Conservation (phyloP, 2,797 vertebrate species). For the Chelmon rostratus region DNA sequence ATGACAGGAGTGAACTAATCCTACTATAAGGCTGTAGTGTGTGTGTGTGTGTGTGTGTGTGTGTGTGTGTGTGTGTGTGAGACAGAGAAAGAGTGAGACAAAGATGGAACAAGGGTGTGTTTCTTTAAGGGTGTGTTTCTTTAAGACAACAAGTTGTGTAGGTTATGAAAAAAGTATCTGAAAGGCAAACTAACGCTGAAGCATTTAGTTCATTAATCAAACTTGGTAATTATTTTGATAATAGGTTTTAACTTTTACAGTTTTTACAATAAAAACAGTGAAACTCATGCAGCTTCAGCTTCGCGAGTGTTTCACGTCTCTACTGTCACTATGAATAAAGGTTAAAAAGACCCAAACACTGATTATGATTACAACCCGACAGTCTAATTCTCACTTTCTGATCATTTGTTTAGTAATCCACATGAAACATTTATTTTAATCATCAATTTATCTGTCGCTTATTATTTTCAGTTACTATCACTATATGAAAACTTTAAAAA, state of each 20-base stretch:
- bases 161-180: background rate
- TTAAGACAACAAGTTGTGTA: too few species aligned
- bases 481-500: too few species aligned
- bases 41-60: background rate
- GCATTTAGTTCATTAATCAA: background rate
- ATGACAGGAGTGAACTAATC: constrained; percentile 9
- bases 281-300: background rate
- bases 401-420: background rate
- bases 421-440: background rate
- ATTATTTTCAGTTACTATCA: too few species aligned
- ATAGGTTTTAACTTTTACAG: background rate
- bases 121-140: background rate
- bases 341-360: too few species aligned
- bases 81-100: background rate
- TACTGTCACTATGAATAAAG: background rate
- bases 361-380: too few species aligned
- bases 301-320: too few species aligned
- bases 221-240: background rate
- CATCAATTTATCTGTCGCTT: background rate
- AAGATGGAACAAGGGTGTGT: background rate
- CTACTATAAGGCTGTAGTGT: background rate
- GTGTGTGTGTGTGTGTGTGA: background rate
- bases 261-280: background rate
- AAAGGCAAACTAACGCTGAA: background rate
- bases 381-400: background rate